Evolutionary conservation across 2,888 invertebrate species (phyloP), one percentile per base, ranked within the genome.

Genomic region (Apotomis betuletana): DNA sequence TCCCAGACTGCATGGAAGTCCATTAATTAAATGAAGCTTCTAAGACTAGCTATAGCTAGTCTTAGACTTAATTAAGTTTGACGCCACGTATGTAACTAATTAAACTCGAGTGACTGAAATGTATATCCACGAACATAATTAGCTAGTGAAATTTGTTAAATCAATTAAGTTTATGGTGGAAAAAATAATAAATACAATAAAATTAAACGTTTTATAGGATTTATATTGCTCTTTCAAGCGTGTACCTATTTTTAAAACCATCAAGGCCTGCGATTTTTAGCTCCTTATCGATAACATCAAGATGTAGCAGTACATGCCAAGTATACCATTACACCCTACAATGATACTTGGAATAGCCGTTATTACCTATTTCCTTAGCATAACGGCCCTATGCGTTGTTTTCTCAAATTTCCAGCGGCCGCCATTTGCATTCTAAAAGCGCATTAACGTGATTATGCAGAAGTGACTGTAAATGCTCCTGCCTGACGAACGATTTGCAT

Each of bases 361-460:
- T 51, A 38, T 5, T 38, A 12, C 46, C 12, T 13, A 58, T 49
- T 60, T 51, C 52, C 52, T 36, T 46, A 12, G 49, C 44, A 49
- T 67, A 62, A 46, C 58, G 46, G 36, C n/a, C n/a, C 9, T 10
- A 27, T 41, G 54, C 13, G 62, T 58, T 38, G 9, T 52, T 52
- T 63, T 46, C 38, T 13, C 46, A 58, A 63, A 58, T 72, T 67
- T 80, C 75, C 76, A 82, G 82, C 78, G 75, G 76, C 75, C 77
- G 62, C 72, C 76, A 91, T 92, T 92, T 88, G 87, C 90, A 91
- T 92, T 74, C 77, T 81, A 89, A 91, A 81, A 85, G 85, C 81
- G 77, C 75, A 78, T 79, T 75, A 79, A 86, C 85, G 82, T 85
- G 87, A 90, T 92, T 92, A 92, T 92, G 90, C 90, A 87, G 87